Evolutionary conservation across 2,888 invertebrate genomes (phyloP).

Genomic region (Monochamus alternatus): DNA sequence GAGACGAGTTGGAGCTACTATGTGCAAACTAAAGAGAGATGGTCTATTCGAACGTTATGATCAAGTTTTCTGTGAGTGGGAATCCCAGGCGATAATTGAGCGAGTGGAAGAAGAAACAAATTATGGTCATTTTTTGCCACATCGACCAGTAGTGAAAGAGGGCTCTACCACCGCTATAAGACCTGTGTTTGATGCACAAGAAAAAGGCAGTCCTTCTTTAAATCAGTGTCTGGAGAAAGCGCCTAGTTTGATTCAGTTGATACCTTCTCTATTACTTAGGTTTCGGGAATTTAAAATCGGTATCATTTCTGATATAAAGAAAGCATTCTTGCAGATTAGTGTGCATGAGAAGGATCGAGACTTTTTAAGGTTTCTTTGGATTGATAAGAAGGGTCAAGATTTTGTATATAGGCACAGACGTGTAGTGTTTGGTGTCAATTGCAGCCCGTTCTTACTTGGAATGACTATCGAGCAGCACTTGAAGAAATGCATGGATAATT

Average conservation of each 20-base stretch:
- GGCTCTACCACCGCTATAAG: constrained; percentile 21
- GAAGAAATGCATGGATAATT: constrained; percentile 9
- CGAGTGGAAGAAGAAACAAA: background rate
- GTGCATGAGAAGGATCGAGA: constrained; percentile 31
- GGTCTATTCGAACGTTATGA: too few species aligned
- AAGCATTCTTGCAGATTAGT: constrained; percentile 60
- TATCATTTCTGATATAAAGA: constrained; percentile 54
- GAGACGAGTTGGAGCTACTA: constrained; percentile 53
- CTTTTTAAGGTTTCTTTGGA: constrained; percentile 34
- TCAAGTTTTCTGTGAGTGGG: constrained; percentile 21
- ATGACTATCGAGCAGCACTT: constrained; percentile 30
- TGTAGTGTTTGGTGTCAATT: constrained; percentile 33
- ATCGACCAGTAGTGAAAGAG: constrained; percentile 28
- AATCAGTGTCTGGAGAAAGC: constrained; percentile 45
- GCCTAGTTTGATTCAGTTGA: constrained; percentile 32
- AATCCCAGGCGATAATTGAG: constrained; percentile 24
- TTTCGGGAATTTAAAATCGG: constrained; percentile 49
- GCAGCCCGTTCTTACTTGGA: constrained; percentile 27
- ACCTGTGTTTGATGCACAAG: constrained; percentile 29
- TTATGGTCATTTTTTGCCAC: constrained; percentile 22
- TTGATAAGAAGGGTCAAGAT: constrained; percentile 23
- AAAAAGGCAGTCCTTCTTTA: constrained; percentile 17
- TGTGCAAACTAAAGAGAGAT: constrained; percentile 51
- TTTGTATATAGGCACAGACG: constrained; percentile 22
- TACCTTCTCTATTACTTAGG: constrained; percentile 36